Base-by-base conservation (phyloP, 1,140 invertebrate genomes). In the Ooceraea biroi region DNA sequence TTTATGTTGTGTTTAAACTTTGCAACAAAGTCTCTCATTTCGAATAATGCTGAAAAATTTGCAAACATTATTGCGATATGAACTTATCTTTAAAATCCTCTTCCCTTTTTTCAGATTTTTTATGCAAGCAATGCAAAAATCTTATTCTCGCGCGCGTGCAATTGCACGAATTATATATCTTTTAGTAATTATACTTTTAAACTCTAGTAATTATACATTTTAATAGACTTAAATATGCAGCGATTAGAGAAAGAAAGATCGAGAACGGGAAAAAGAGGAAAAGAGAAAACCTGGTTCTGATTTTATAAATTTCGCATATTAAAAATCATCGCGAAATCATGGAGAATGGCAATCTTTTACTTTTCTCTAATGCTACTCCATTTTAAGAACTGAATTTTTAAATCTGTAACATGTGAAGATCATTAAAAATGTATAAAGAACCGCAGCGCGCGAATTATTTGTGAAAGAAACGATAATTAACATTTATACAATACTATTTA, bases 401-500 rank as follows among this genome's bases (percentile, higher is more conserved):
- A 3, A 36, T 36, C 7, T 36, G 7, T 7, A 36, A 36, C 7
- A 36, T 7, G 36, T 7, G 36, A 36, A 36, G 36, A 36, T 36
- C 2, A 36, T 36, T 36, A 63, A 76, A 63, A 48, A 63, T 48
- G 60, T 25, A 46, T 61, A 76, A 63, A 76, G 27, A 76, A 50
- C n/a, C 22, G n/a, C 57, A 48, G n/a, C 22, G n/a, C 30, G 17
- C 36, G 14, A 36, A 76, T 65, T 76, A n/a, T 8, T 76, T 77
- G 36, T 77, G 73, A 77, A 77, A 77, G 58, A 66, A 66, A 41
- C 41, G 50, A 66, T 66, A 77, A 77, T 77, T 66, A 77, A 52
- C 44, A 41, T 65, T 50, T 66, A 50, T 36, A 27, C 41, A 66
- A 66, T 50, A 27, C 27, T 66, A 19, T 50, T 77, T 66, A 77